A percentile compares a stretch with the other conserved stretches of the same genome.
These are phyloP conservation scores for Triops cancriformis DNA, from an alignment of 1,140 invertebrate genomes.

Conservation along the genomic window DNA sequence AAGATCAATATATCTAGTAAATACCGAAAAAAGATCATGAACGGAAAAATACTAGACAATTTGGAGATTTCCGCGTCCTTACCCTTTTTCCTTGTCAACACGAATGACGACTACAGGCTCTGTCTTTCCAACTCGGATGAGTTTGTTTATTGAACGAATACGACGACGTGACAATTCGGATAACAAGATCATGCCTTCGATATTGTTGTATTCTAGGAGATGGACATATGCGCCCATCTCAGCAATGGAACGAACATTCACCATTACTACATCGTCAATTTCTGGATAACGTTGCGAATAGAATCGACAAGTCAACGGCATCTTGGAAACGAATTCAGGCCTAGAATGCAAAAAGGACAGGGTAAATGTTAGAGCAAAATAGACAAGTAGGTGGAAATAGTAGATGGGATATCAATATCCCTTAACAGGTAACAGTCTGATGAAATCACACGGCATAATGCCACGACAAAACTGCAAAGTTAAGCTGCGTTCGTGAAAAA, in stretches of 20 bases:
- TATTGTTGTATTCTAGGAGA: conserved; percentile 96
- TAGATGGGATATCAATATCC: too few species aligned
- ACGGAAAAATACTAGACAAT: not conserved
- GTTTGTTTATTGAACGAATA: conserved; percentile 98
- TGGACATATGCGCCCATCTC: conserved; percentile 99
- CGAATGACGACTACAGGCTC: conserved; percentile 99
- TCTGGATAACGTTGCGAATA: conserved; percentile 97
- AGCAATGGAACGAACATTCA: conserved; percentile 94
- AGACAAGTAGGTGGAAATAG: too few species aligned
- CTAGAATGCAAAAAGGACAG: not conserved
- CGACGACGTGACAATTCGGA: conserved; percentile 95
- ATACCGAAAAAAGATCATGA: conserved; percentile 15
- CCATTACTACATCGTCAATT: conserved; percentile 99
- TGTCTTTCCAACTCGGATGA: conserved; percentile 95
- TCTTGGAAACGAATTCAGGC: conserved; percentile 40
- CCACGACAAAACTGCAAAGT: too few species aligned
- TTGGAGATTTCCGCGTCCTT: not conserved
- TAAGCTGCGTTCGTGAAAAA: too few species aligned
- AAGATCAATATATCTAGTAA: conserved; percentile 93
- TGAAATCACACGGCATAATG: too few species aligned
- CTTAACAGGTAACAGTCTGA: too few species aligned
- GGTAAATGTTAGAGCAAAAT: too few species aligned
- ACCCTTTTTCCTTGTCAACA: conserved; percentile 98
- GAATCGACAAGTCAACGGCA: conserved; percentile 94
- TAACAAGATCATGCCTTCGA: conserved; percentile 91